Evolutionary conservation across 2,888 invertebrate species (phyloP), one percentile per base, ranked within the genome.

Genomic region (Graphium colonna): DNA sequence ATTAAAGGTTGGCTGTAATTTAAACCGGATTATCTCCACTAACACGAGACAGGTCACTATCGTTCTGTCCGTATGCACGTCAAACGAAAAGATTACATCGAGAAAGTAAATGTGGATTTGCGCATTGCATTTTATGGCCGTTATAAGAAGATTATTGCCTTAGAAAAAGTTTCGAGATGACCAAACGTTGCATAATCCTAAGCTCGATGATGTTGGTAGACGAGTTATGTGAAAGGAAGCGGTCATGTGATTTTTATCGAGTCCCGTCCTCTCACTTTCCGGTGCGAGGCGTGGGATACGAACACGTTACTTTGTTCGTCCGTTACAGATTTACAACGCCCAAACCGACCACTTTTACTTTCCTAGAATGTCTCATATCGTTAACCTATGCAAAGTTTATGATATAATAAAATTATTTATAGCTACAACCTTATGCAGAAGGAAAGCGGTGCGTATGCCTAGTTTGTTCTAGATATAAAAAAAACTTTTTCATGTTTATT

Each of bases 301-400:
- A 47, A 26, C 53, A 48, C 36, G 58, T 69, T 64, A 71, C 65
- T 76, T 79, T 77, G 80, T 78, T 21, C 3, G 21, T 74, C 72
- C 69, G 75, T 71, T 69, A 72, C 75, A 72, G 68, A 65, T 68
- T 64, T 62, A 69, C 62, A 68, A 69, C 69, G 75, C 77, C 81
- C 77, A 84, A 85, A 75, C 75, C 60, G 68, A 78, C 82, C 71
- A 85, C 86, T 87, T 84, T 87, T 86, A 87, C 87, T 87, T 86
- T 86, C 73, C 61, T 71, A 62, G 61, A 59, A 67, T 65, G 61
- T 68, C 13, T 18, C 9, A 21, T 31, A 31, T 31, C 21, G 2
- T 3, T 21, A 21, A 21, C 21, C 21, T 21, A 21, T 21, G 21
- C 21, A 2, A 21, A 21, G 21, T 21, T 21, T 21, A 5, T 21